Evolutionary conservation across 1,140 invertebrate species (phyloP).

Genomic region (Drosophila orosa): DNA sequence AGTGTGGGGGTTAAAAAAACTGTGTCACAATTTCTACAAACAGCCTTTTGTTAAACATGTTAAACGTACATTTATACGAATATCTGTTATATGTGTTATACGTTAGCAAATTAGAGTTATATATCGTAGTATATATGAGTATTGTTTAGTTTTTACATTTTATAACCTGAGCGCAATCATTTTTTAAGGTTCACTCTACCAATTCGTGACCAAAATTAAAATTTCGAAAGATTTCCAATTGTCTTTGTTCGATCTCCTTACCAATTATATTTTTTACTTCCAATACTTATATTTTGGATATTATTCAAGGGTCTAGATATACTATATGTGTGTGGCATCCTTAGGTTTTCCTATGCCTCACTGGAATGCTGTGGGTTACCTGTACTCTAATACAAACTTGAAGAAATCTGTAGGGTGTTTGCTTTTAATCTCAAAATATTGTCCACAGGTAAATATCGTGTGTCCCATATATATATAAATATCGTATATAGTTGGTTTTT

Average conservation of each 20-base stretch:
- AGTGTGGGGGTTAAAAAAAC: conserved; percentile 61
- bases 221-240: conserved; percentile 41
- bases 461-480: conserved; percentile 43
- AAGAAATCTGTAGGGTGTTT: conserved; percentile 26
- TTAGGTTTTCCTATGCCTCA: background rate
- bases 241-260: conserved; percentile 15
- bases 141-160: conserved; percentile 45
- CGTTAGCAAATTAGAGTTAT: conserved; percentile 36
- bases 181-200: conserved; percentile 44
- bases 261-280: conserved; percentile 18
- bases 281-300: conserved; percentile 18
- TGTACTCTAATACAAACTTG: conserved; percentile 54
- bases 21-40: conserved; percentile 83
- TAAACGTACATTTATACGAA: conserved; percentile 66
- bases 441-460: conserved; percentile 45
- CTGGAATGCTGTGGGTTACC: conserved; percentile 38
- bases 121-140: conserved; percentile 43
- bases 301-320: conserved; percentile 12
- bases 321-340: conserved; percentile 2
- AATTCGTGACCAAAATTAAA: conserved; percentile 20
- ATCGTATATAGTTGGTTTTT: conserved; percentile 36
- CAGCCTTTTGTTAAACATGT: conserved; percentile 83
- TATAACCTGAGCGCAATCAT: conserved; percentile 78
- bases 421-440: conserved; percentile 68
- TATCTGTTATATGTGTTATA: conserved; percentile 9